Evolutionary conservation across 2,797 vertebrate genomes (phyloP), one percentile per base, ranked within the genome.

Genomic region (Oreortyx pictus): DNA sequence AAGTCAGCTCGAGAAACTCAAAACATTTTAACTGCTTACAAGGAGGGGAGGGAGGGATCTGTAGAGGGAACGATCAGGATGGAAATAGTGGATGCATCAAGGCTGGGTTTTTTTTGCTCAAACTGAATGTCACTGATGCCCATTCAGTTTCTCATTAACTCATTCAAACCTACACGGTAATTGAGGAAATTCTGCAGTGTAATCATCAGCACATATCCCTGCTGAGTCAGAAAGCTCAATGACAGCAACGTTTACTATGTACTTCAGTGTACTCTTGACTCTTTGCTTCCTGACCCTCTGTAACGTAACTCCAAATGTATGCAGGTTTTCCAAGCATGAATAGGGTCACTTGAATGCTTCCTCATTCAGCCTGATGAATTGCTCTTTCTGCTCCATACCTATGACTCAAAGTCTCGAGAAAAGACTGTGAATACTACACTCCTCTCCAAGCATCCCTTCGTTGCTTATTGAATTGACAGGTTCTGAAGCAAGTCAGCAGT

Each of bases 221-320:
- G 68, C 39, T 85, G 78, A 77, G 47, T 86, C 75, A 87, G 76
- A 85, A 56, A 67, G 43, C 17, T 75, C 49, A 64, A 7, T 74
- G 67, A 59, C 52, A 29, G 44, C 13, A 67, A 47, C 23, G 43
- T 14, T 54, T 54, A n/a, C 20, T 33, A 27, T 15, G 18, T 43
- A 74, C 71, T 94, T 86, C 72, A 64, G 57, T 5, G 22, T 49
- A 35, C 57, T 80, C 73, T 41, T 67, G 75, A 57, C 25, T 77
- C 19, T 20, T 54, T 71, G 49, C 54, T 86, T 49, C 65, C 74
- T 80, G 66, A 87, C 75, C 49, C 20, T 27, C 2, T 1, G 2
- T 23, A 39, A 70, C 52, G 52, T 25, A 77, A 33, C 31, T 72
- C 4, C 31, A 59, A 65, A 46, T 72, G 62, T 17, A 17, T 1